phyloP scores from a whole-genome alignment of 2,888 invertebrate genomes.

The Cephus spinipes region DNA sequence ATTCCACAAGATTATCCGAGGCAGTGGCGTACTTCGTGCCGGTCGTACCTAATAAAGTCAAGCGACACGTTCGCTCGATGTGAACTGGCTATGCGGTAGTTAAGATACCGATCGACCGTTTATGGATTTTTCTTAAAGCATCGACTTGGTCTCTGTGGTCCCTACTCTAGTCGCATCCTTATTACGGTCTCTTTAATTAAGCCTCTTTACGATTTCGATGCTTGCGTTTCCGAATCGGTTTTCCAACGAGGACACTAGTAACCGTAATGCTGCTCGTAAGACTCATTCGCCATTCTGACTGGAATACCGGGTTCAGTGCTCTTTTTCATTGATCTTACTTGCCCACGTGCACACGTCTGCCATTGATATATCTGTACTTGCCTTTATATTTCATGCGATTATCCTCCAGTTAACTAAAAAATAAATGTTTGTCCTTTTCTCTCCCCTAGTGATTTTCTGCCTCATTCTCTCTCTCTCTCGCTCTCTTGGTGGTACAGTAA shows the following conservation, averaged over 20 bases:
- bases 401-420: neutral
- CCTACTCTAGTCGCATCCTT: neutral
- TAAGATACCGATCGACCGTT: conserved; percentile 25
- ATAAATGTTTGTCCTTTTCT: neutral
- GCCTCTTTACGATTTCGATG: conserved; percentile 24
- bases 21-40: neutral
- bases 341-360: neutral
- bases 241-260: neutral
- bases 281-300: neutral
- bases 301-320: neutral
- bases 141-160: neutral
- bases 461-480: neutral
- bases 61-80: neutral
- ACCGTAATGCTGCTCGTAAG: neutral
- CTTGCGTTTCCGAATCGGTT: neutral
- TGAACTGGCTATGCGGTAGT: conserved; percentile 6
- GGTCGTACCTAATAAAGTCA: neutral
- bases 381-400: neutral
- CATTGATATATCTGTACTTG: neutral
- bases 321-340: neutral
- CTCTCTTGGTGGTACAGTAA: neutral
- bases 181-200: conserved; percentile 13
- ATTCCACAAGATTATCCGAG: neutral
- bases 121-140: conserved; percentile 13
- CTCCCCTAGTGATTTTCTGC: neutral